These are phyloP conservation scores for Drosophila tanythrix DNA, from an alignment of 2,888 invertebrate species.

Conservation along the genomic window DNA sequence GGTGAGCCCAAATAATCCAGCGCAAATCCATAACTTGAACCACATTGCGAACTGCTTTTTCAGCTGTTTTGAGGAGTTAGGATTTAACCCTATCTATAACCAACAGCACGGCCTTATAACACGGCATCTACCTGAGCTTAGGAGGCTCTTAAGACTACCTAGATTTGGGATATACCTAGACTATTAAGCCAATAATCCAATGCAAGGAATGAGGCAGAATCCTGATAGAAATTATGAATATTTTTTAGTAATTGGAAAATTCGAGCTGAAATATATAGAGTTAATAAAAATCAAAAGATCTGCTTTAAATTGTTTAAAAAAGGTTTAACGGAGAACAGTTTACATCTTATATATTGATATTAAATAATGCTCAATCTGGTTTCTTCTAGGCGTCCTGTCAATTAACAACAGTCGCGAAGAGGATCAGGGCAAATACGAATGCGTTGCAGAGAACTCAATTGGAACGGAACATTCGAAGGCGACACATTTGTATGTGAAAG, in stretches of 20 bases:
- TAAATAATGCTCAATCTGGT: neutral
- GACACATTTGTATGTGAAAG: slow-evolving; percentile 96
- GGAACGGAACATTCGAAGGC: slow-evolving; percentile 97
- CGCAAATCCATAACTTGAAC: neutral
- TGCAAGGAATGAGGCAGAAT: neutral
- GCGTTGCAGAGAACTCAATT: slow-evolving; percentile 96
- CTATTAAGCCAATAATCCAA: neutral
- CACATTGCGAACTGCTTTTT: neutral
- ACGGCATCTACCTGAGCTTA: neutral
- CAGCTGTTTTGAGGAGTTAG: neutral
- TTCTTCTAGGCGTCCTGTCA: slow-evolving; percentile 87
- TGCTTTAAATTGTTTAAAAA: neutral
- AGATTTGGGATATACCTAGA: neutral
- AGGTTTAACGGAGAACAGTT: neutral
- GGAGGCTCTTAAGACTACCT: neutral
- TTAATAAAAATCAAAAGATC: neutral
- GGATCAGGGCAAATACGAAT: slow-evolving; percentile 98
- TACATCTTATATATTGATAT: neutral
- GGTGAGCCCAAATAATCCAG: neutral
- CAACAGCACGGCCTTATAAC: neutral
- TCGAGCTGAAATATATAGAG: too few species aligned
- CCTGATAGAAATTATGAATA: neutral
- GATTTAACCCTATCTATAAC: neutral
- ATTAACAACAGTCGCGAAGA: slow-evolving; percentile 95
- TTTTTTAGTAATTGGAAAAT: neutral